Base-by-base conservation (phyloP, 1,140 invertebrate genomes). In the Aphaenogaster ashmeadi region DNA sequence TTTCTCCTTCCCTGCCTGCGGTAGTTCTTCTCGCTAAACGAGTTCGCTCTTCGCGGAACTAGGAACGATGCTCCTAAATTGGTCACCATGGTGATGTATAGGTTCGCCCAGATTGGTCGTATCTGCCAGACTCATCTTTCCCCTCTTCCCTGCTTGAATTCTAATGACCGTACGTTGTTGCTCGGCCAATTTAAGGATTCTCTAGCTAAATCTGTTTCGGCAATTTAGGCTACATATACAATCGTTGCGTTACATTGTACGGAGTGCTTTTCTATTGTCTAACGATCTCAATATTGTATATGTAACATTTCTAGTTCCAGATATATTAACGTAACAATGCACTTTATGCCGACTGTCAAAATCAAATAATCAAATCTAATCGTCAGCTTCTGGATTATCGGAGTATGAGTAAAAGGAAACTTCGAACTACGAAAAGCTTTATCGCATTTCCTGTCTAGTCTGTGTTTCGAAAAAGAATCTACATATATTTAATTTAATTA, bases 11-110 rank as follows among this genome's bases (percentile, higher is more conserved):
- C 80, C 64, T 66, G 47, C 74, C 81, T 90, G 66, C 79, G 87
- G 54, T 74, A 74, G 81, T 58, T 66, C 54, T 79, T 80, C 77
- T 77, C 71, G 52, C 66, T 88, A 81, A 66, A 77, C 21, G 58
- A 84, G 8, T 84, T 83, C 47, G 38, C 27, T 69, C 71, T 85
- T 72, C 88, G 78, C 62, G 71, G 90, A 90, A 88, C 86, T 89
- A 85, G 88, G 84, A 91, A 92, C 69, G 71, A 79, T 75, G 87
- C 89, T 92, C 91, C 89, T 93, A 93, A 83, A 94, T 94, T 94
- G 93, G 93, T 93, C 89, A 90, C 74, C 75, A 21, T 38, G n/a
- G 91, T 94, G 93, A 94, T 94, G 79, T 93, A 93, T 94, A 92
- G 93, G 83, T 88, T 64, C 41, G 67, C 75, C 75, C 75, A 81